Percentiles rank a stretch among this genome's conserved stretches.
Evolutionary conservation across 1,140 invertebrate genomes (phyloP).

Genomic region (Trachymyrmex septentrionalis): DNA sequence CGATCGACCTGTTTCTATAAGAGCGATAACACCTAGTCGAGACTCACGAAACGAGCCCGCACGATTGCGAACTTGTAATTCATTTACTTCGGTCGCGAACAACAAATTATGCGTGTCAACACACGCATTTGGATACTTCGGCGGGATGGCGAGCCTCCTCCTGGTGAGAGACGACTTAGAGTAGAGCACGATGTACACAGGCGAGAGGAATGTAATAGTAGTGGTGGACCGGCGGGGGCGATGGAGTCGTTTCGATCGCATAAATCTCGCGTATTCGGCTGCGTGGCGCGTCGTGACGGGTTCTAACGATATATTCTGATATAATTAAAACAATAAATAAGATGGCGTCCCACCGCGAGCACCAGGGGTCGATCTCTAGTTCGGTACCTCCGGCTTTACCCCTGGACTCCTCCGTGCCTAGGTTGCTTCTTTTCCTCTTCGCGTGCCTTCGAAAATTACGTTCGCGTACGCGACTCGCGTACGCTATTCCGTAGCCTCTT

Average conservation of each 20-base stretch:
- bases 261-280: constrained; percentile 86
- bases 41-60: neutral
- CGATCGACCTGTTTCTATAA: constrained; percentile 25
- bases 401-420: neutral
- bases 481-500: constrained; percentile 36
- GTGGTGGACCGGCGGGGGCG: constrained; percentile 66
- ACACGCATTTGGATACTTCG: constrained; percentile 64
- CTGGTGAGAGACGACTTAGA: constrained; percentile 65
- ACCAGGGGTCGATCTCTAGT: constrained; percentile 83
- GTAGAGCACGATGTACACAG: constrained; percentile 1
- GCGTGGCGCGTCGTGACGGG: constrained; percentile 83
- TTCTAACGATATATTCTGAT: constrained; percentile 87
- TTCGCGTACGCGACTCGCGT: constrained; percentile 53
- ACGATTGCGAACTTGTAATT: constrained; percentile 83
- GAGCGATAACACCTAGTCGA: neutral
- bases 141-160: constrained; percentile 24
- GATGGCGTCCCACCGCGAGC: constrained; percentile 86
- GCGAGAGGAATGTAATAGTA: constrained; percentile 43
- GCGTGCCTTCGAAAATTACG: constrained; percentile 59
- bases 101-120: constrained; percentile 83
- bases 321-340: constrained; percentile 88
- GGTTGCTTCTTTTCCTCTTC: constrained; percentile 33
- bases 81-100: constrained; percentile 79
- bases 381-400: constrained; percentile 55
- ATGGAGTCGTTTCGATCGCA: constrained; percentile 78